Conservation (phyloP, 2,797 vertebrate species). For the Megaceryle alcyon region DNA sequence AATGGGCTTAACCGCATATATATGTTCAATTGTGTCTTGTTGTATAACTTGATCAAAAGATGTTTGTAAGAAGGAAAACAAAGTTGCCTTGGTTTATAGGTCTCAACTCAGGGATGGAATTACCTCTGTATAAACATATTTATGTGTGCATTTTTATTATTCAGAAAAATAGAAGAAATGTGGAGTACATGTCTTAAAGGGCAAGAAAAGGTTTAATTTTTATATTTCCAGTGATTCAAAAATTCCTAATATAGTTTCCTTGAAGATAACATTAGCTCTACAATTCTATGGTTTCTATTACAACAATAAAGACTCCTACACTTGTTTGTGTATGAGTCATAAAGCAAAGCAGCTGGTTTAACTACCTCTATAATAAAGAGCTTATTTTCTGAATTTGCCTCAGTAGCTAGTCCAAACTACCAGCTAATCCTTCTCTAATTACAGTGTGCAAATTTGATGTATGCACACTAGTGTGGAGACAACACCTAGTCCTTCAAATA, state of each 20-base stretch:
- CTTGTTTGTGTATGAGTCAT: neutral
- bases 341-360: neutral
- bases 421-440: conserved; percentile 25
- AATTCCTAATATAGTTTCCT: neutral
- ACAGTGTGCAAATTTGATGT: neutral
- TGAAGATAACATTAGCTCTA: neutral
- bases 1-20: neutral
- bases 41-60: conserved; percentile 18
- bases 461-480: neutral
- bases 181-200: neutral
- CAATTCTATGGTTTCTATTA: neutral
- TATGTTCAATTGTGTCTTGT: neutral
- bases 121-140: conserved; percentile 23
- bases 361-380: neutral
- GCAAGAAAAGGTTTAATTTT: neutral
- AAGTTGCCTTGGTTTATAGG: neutral
- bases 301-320: neutral
- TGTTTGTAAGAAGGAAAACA: neutral
- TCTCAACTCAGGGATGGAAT: conserved; percentile 3
- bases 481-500: neutral
- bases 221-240: neutral
- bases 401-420: neutral
- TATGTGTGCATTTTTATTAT: conserved; percentile 11
- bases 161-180: neutral
- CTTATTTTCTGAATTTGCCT: neutral